These are phyloP conservation scores for Aromia moschata DNA, from an alignment of 2,888 invertebrate genomes.

Conservation along the genomic window DNA sequence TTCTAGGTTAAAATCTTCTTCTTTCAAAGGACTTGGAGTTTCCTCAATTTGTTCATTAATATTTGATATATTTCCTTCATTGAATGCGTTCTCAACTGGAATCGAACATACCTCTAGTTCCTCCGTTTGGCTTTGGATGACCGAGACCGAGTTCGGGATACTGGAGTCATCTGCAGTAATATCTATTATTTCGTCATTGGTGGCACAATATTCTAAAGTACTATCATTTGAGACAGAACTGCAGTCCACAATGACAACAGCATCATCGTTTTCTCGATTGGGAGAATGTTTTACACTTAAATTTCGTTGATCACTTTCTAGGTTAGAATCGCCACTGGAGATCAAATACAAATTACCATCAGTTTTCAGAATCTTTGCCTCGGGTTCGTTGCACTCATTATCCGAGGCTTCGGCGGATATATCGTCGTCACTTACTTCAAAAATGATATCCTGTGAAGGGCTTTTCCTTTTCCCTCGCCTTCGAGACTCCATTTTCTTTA, in stretches of 20 bases:
- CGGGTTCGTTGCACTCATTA: slow-evolving; percentile 37
- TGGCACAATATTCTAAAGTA: background rate
- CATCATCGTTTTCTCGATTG: slow-evolving; percentile 6
- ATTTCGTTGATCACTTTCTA: slow-evolving; percentile 29
- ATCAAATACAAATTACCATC: slow-evolving; percentile 29
- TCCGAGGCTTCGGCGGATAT: slow-evolving; percentile 45
- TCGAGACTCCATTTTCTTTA: slow-evolving; percentile 42
- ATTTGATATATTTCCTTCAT: background rate
- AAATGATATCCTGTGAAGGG: slow-evolving; percentile 42
- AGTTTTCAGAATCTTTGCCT: slow-evolving; percentile 40
- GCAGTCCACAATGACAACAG: slow-evolving; percentile 8
- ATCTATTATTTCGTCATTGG: slow-evolving; percentile 9
- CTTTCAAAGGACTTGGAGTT: background rate
- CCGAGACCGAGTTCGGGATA: background rate
- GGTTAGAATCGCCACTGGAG: slow-evolving; percentile 34
- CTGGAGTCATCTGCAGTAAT: slow-evolving; percentile 3
- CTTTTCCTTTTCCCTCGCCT: slow-evolving; percentile 43
- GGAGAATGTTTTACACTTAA: slow-evolving; percentile 6
- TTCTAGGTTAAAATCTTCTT: slow-evolving; percentile 24
- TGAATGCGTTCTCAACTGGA: background rate
- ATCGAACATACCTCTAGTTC: background rate
- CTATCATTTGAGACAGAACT: slow-evolving; percentile 9
- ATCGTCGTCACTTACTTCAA: slow-evolving; percentile 49
- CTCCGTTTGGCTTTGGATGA: too few relatives aligned
- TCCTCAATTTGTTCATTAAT: too few relatives aligned